Evolutionary conservation across 2,888 invertebrate genomes (phyloP).

Genomic region (Aplocera efformata): DNA sequence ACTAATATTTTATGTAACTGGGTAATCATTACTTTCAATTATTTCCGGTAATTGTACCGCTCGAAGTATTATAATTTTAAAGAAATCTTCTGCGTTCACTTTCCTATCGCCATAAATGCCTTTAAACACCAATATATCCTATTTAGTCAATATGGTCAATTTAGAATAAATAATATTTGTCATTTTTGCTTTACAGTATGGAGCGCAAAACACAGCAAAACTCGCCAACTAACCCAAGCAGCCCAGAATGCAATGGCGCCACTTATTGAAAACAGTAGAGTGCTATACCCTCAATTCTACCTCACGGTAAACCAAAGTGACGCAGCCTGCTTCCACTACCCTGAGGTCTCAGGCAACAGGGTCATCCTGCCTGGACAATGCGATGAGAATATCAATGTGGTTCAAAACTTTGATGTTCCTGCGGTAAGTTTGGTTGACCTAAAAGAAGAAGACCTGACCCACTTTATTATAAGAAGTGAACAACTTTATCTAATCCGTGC

Average conservation of each 20-base stretch:
- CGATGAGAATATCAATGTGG: constrained; percentile 48
- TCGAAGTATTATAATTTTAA: too few relatives aligned
- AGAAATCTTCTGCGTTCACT: too few relatives aligned
- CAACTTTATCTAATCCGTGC: too few relatives aligned
- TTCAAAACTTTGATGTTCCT: constrained; percentile 43
- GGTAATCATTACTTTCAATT: too few relatives aligned
- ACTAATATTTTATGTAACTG: too few relatives aligned
- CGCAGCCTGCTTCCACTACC: constrained; percentile 63
- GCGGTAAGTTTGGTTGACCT: constrained; percentile 41
- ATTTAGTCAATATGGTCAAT: too few relatives aligned
- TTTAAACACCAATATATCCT: too few relatives aligned
- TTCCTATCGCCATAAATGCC: too few relatives aligned
- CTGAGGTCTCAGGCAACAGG: constrained; percentile 37
- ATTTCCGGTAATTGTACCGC: too few relatives aligned
- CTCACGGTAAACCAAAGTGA: constrained; percentile 45
- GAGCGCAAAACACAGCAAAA: constrained; percentile 64
- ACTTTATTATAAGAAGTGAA: too few relatives aligned
- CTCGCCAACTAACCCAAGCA: constrained; percentile 35
- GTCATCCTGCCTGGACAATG: constrained; percentile 66
- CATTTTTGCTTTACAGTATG: constrained; percentile 51
- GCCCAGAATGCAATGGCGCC: constrained; percentile 41
- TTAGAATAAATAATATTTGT: too few relatives aligned
- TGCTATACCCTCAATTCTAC: constrained; percentile 49
- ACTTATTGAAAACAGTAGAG: constrained; percentile 38
- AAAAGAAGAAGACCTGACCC: too few relatives aligned